Evolutionary conservation across 2,113 vertebrate species (phyloP).

Genomic region (Marmota flaviventris): DNA sequence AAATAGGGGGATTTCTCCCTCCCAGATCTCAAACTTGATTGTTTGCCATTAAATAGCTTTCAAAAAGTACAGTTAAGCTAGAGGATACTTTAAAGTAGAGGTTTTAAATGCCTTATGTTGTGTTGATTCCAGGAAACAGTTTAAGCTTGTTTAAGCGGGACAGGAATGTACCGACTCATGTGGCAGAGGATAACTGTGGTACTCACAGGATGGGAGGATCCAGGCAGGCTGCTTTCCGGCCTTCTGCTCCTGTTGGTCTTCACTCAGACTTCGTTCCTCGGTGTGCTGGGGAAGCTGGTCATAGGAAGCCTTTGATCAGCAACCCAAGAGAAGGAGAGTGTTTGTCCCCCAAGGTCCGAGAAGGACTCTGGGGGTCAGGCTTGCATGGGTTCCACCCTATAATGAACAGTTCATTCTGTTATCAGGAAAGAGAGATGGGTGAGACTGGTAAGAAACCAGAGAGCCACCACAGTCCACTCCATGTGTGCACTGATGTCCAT

Average conservation of each 20-base stretch:
- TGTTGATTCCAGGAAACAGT: slow-evolving; percentile 8
- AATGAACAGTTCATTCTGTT: not conserved
- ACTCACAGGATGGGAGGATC: not conserved
- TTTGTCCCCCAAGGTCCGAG: not conserved
- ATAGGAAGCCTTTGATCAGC: not conserved
- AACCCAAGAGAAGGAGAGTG: not conserved
- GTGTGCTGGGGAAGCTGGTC: not conserved
- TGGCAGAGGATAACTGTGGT: not conserved
- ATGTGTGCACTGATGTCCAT: not conserved
- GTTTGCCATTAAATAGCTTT: slow-evolving; percentile 47
- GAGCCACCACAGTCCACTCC: not conserved
- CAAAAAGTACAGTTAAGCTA: slow-evolving; percentile 58
- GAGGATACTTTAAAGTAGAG: slow-evolving; percentile 7
- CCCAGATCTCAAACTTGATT: slow-evolving; percentile 32
- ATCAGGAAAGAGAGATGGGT: not conserved
- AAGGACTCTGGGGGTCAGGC: not conserved
- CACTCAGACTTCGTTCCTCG: not conserved
- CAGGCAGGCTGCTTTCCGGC: not conserved
- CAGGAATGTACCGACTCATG: not conserved
- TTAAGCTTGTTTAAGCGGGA: slow-evolving; percentile 38
- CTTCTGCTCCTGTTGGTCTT: not conserved
- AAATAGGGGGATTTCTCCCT: not conserved
- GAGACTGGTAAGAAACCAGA: not conserved
- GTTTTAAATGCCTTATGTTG: slow-evolving; percentile 35
- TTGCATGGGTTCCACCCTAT: not conserved